phyloP scores from a whole-genome alignment of 2,888 invertebrate genomes.

The Tanytarsus gracilentus region DNA sequence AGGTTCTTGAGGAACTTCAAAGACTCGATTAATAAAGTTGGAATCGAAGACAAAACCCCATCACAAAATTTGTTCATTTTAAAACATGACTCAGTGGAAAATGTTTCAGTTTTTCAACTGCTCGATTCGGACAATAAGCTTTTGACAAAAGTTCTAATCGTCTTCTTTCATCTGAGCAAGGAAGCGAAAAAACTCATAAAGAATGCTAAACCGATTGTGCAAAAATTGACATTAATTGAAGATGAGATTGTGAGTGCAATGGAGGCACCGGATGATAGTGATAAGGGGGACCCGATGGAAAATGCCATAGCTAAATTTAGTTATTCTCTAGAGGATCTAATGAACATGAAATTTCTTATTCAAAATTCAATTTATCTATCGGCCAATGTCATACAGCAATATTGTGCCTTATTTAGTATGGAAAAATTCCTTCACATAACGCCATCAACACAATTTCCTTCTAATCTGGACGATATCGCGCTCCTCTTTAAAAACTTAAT shows the following conservation, averaged over 20 bases:
- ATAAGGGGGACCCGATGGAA: neutral
- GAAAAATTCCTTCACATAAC: slow-evolving; percentile 39
- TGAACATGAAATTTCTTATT: slow-evolving; percentile 57
- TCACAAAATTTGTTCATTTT: too few relatives aligned
- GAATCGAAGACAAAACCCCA: slow-evolving; percentile 35
- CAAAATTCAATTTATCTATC: slow-evolving; percentile 62
- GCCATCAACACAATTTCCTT: slow-evolving; percentile 35
- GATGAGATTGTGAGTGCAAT: slow-evolving; percentile 33
- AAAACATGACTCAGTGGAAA: too few relatives aligned
- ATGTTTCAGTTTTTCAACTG: slow-evolving; percentile 56
- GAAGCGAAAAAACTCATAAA: slow-evolving; percentile 61
- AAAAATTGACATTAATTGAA: slow-evolving; percentile 40
- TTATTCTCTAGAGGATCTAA: slow-evolving; percentile 51
- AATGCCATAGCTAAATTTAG: slow-evolving; percentile 41
- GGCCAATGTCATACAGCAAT: slow-evolving; percentile 62
- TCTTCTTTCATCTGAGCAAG: slow-evolving; percentile 66
- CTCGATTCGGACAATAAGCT: slow-evolving; percentile 75
- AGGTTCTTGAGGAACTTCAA: slow-evolving; percentile 4
- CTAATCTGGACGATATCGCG: slow-evolving; percentile 7
- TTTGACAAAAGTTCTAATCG: slow-evolving; percentile 68
- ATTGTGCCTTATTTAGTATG: slow-evolving; percentile 57
- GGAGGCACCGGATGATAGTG: neutral
- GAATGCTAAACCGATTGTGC: slow-evolving; percentile 55
- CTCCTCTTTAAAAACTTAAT: slow-evolving; percentile 34
- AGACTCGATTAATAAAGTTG: neutral